A percentile compares a stretch with the other conserved stretches of the same genome.
Conservation (phyloP, 2,113 vertebrate genomes). For the Neolamprologus hecqui region DNA sequence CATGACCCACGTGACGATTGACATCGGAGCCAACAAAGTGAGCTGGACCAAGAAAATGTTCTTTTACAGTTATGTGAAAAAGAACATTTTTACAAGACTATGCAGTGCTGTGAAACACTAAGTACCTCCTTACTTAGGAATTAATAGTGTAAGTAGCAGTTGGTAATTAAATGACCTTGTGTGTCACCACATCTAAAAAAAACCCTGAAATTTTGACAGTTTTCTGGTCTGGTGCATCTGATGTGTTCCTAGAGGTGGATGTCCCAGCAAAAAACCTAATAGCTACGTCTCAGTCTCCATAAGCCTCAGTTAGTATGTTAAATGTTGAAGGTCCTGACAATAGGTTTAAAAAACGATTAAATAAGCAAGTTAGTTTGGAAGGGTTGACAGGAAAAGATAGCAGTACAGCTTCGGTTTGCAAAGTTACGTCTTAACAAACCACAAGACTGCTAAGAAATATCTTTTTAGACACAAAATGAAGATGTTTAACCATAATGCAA, state of each 20-base stretch:
- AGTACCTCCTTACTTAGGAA: not conserved
- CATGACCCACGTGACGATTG: not conserved
- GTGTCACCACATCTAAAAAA: not conserved
- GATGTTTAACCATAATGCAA: not conserved
- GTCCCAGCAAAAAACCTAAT: not conserved
- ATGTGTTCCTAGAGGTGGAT: not conserved
- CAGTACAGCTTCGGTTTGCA: not conserved
- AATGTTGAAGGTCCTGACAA: not conserved
- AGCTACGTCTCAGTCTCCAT: rapidly evolving
- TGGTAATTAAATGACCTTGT: not conserved
- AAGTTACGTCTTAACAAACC: not conserved
- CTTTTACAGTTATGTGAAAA: not conserved
- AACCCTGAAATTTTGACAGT: rapidly evolving
- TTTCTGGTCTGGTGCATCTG: not conserved
- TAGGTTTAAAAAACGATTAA: not conserved
- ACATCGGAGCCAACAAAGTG: not conserved
- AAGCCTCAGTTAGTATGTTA: not conserved
- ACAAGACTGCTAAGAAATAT: not conserved
- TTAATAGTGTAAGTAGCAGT: not conserved
- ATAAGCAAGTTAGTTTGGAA: not conserved
- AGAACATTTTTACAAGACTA: not conserved
- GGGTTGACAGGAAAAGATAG: not conserved
- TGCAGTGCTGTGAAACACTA: not conserved
- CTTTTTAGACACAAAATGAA: not conserved
- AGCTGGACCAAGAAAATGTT: not conserved